Base-by-base conservation (phyloP, 2,113 vertebrate species). In the Psophia crepitans region DNA sequence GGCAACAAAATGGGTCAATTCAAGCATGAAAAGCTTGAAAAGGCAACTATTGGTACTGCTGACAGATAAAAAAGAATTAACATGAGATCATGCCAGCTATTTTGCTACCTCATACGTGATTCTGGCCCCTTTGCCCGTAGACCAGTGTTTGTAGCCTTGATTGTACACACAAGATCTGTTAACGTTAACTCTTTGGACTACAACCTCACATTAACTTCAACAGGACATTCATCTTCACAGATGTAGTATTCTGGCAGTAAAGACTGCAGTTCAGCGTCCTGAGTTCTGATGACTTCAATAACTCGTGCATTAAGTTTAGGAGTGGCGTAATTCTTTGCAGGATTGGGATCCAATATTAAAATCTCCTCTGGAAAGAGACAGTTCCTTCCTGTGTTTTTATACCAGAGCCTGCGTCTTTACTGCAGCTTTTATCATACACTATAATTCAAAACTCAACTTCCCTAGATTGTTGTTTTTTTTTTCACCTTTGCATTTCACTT, bases 331-430 rank as follows among this genome's bases (percentile, higher is more conserved):
- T 92, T 96, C 92, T 93, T 92, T 24, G 30, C 54, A 69, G 84
- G 81, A 91, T 85, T 92, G 58, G 70, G 77, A 84, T 7, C 70
- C 65, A 91, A 64, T 64, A 84, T 76, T 93, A 89, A 92, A 93
- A 95, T 83, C 74, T 93, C 76, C 87, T 89, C 12, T 5, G 77
- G 63, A 95, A 90, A 77, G 63, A 89, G 87, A 93, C 49, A 82
- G 70, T 82, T 93, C 56, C 74, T 94, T 94, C 77, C 77, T 91
- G 81, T 95, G 84, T 91, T 95, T 97, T 84, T 85, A 84, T 73
- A 96, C 77, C n/a, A 82, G 48, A 84, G 54, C 54, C 61, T 44
- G 9, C 14, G 58, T 54, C 58, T 90, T 96, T 94, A 96, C 9
- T 93, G 84, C 77, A 85, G 74, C 49, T 95, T 96, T 95, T 97